A percentile compares a stretch with the other conserved stretches of the same genome.
phyloP scores from a whole-genome alignment of 2,797 vertebrate species.

The Lepilemur septentrionalis region DNA sequence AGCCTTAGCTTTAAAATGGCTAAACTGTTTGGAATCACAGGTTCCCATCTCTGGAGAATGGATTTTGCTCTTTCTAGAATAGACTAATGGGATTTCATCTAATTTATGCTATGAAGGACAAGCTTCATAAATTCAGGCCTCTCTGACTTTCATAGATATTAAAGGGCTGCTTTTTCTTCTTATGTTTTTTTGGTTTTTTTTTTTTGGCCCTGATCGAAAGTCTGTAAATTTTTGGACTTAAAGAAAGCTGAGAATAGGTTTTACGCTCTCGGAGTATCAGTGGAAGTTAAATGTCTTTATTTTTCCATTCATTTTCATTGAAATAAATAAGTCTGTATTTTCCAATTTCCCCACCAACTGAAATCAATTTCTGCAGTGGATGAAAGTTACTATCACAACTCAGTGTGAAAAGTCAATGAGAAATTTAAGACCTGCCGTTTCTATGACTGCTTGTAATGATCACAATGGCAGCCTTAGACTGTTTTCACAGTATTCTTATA shows the following conservation, averaged over 20 bases:
- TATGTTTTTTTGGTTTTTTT: not conserved
- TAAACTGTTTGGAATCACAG: conserved; percentile 8
- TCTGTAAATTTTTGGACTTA: conserved; percentile 13
- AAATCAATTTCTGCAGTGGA: conserved; percentile 42
- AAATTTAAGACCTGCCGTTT: conserved; percentile 36
- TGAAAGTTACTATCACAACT: conserved; percentile 48
- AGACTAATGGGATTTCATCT: conserved; percentile 30
- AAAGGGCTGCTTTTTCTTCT: not conserved
- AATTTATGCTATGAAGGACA: not conserved
- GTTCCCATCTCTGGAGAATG: not conserved
- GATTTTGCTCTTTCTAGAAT: conserved; percentile 22
- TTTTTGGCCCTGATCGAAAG: not conserved
- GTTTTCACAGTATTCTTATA: not conserved
- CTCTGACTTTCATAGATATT: not conserved
- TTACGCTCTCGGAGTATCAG: not conserved
- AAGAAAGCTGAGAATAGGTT: not conserved
- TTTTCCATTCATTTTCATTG: conserved; percentile 44
- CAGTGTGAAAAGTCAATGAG: conserved; percentile 32
- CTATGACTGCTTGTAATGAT: not conserved
- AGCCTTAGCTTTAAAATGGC: not conserved
- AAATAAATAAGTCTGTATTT: conserved; percentile 49
- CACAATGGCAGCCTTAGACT: not conserved
- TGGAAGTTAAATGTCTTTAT: conserved; percentile 37
- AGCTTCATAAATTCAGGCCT: conserved; percentile 4
- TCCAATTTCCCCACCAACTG: conserved; percentile 25